Percentiles rank a stretch among this genome's conserved stretches.
These are phyloP conservation scores for Psittacula echo DNA, from an alignment of 2,797 vertebrate genomes.

Conservation along the genomic window DNA sequence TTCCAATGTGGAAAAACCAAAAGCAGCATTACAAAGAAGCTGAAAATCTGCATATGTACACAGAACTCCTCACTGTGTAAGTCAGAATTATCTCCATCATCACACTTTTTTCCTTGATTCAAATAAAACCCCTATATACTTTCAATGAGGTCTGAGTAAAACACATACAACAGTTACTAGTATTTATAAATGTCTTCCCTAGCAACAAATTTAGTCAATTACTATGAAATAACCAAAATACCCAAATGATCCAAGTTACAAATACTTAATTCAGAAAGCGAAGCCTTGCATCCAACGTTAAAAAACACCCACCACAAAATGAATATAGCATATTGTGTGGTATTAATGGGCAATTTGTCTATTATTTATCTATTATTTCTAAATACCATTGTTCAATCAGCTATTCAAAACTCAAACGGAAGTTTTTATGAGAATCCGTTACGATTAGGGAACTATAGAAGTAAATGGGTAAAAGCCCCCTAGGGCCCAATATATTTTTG, in stretches of 20 bases:
- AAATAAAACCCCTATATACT: background rate
- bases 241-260: background rate
- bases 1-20: background rate
- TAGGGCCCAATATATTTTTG: background rate
- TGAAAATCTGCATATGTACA: background rate
- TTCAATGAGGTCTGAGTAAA: background rate
- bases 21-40: background rate
- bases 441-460: background rate
- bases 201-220: background rate
- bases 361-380: background rate
- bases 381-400: background rate
- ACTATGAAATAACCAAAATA: background rate
- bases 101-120: background rate
- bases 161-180: background rate
- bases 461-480: background rate
- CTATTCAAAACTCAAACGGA: background rate
- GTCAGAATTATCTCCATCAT: background rate
- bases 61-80: background rate
- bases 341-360: background rate
- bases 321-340: background rate
- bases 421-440: background rate
- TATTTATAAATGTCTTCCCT: background rate
- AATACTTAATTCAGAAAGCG: background rate
- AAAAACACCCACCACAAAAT: background rate
- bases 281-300: background rate